Conservation (phyloP, 1,140 invertebrate genomes). For the Brachionus paranguensis region DNA sequence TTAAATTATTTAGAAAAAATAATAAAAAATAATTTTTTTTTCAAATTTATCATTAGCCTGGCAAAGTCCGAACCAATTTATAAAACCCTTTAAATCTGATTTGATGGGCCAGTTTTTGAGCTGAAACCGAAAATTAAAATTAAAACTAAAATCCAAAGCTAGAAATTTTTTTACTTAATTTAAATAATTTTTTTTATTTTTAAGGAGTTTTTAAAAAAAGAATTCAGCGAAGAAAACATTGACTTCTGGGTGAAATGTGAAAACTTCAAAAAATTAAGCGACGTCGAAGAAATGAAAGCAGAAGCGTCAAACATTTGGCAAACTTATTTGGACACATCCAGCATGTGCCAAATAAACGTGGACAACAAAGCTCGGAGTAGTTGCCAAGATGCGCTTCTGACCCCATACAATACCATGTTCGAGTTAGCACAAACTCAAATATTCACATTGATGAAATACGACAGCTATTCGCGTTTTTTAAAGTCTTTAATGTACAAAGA, state of each 20-base stretch:
- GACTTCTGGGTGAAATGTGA: conserved; percentile 91
- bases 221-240: conserved; percentile 94
- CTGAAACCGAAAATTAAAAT: no score
- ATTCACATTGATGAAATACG: conserved; percentile 95
- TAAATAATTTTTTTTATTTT: neutral
- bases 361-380: conserved; percentile 55
- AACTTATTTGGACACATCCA: conserved; percentile 32
- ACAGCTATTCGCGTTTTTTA: conserved; percentile 88
- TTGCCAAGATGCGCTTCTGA: conserved; percentile 48
- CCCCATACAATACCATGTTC: conserved; percentile 17
- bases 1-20: no score
- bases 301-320: conserved; percentile 26
- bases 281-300: conserved; percentile 48
- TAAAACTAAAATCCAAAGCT: no score
- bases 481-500: conserved; percentile 81
- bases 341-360: conserved; percentile 40
- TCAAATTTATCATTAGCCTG: no score
- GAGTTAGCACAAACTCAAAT: conserved; percentile 77
- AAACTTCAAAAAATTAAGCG: conserved; percentile 63
- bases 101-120: no score
- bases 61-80: no score
- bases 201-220: conserved; percentile 84
- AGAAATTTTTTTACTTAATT: neutral
- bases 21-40: no score
- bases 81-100: no score